phyloP scores from a whole-genome alignment of 2,113 vertebrate species.

The Cygnus buccinator region DNA sequence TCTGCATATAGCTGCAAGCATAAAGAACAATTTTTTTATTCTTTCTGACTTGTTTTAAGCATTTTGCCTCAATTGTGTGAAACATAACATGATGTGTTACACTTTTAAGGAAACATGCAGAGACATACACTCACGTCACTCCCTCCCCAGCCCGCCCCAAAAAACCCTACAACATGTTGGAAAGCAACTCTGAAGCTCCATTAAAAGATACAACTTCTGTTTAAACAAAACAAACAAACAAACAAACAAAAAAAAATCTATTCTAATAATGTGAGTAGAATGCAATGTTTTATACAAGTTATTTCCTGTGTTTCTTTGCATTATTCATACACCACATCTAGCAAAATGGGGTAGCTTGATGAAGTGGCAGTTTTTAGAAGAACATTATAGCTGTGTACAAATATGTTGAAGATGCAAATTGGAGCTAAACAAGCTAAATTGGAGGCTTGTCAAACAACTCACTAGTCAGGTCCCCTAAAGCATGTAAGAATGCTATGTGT shows the following conservation, averaged over 20 bases:
- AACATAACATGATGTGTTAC: not conserved
- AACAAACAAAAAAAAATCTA: not conserved
- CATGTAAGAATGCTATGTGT: not conserved
- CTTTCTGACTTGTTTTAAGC: not conserved
- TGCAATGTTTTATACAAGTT: not conserved
- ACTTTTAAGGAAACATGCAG: not conserved
- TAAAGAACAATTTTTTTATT: not conserved
- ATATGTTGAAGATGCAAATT: constrained; percentile 24
- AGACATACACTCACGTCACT: not conserved
- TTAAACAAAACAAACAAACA: not conserved
- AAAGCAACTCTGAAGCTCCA: not conserved
- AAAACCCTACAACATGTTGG: not conserved
- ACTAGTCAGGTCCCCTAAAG: not conserved
- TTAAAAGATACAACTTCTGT: not conserved
- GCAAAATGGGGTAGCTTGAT: not conserved
- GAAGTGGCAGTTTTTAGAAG: not conserved
- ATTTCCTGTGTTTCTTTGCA: not conserved
- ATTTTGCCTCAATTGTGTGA: not conserved
- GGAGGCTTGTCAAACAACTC: constrained; percentile 37
- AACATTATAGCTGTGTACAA: not conserved
- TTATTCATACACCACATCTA: not conserved
- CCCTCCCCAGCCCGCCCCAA: no score
- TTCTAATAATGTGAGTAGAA: not conserved
- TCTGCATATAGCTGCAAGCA: not conserved
- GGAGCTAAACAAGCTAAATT: not conserved